phyloP scores from a whole-genome alignment of 2,888 invertebrate species.

The Drosophila lutescens region DNA sequence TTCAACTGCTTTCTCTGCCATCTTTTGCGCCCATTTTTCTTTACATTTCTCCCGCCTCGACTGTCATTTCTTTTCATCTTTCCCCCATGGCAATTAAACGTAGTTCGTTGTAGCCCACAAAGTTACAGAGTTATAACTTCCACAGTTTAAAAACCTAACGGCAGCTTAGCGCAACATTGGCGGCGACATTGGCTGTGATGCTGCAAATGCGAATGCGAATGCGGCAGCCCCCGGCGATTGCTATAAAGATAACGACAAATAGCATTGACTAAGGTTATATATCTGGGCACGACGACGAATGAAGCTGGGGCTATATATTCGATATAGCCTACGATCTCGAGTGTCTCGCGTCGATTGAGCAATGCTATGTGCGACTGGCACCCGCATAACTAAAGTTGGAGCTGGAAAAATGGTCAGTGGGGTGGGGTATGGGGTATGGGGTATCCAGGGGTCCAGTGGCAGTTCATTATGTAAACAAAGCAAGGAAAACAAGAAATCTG shows the following conservation, averaged over 20 bases:
- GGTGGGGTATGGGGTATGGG: background rate
- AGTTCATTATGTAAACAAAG: constrained; percentile 75
- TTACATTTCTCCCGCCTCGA: background rate
- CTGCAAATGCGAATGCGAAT: constrained; percentile 21
- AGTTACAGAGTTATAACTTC: constrained; percentile 51
- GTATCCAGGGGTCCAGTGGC: constrained; percentile 49
- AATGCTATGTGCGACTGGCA: constrained; percentile 64
- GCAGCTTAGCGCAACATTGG: constrained; percentile 51
- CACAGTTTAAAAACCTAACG: constrained; percentile 58
- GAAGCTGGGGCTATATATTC: constrained; percentile 5
- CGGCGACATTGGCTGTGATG: constrained; percentile 66
- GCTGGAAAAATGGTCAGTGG: constrained; percentile 43
- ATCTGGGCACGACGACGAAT: constrained; percentile 25
- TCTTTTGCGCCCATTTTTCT: constrained; percentile 5
- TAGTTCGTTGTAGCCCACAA: background rate
- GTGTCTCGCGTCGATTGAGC: constrained; percentile 28
- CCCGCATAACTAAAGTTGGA: constrained; percentile 64
- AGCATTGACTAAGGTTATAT: constrained; percentile 73
- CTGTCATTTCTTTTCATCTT: constrained; percentile 11
- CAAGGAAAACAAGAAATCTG: constrained; percentile 79
- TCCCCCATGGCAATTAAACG: constrained; percentile 51
- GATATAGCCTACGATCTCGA: constrained; percentile 44
- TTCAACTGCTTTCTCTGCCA: constrained; percentile 24
- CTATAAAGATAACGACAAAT: constrained; percentile 52
- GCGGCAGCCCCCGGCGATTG: constrained; percentile 37